Evolutionary conservation across 2,888 invertebrate genomes (phyloP).

Genomic region (Acleris sparsana): DNA sequence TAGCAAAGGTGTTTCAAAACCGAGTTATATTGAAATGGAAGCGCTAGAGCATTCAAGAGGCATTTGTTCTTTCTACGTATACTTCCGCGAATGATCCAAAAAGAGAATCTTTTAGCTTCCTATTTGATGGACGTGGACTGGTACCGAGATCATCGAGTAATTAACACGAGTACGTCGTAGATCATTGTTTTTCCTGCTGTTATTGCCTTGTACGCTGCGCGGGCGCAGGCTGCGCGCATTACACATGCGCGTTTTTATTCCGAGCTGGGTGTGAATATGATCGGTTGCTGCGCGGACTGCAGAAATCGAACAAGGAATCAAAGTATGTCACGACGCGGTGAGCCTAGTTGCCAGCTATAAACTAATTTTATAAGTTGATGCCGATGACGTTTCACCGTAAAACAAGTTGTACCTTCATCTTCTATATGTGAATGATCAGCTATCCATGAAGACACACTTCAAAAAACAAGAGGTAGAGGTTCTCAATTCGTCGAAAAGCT

Average conservation of each 20-base stretch:
- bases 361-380: no score
- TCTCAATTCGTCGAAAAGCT: no score
- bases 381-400: no score
- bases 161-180: background rate
- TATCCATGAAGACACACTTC: no score
- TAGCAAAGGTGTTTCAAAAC: no score
- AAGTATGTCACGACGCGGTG: background rate
- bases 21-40: no score
- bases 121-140: background rate
- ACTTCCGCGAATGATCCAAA: background rate
- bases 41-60: no score
- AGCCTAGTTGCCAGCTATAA: no score
- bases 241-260: slow-evolving; percentile 1
- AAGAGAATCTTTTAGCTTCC: background rate
- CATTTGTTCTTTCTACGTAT: background rate
- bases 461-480: no score
- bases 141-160: background rate
- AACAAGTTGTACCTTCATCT: no score
- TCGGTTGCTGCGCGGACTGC: background rate
- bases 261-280: background rate
- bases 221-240: background rate
- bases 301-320: background rate
- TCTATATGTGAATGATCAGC: no score
- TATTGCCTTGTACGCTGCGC: slow-evolving; percentile 1
- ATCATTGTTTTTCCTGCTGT: background rate